phyloP scores from a whole-genome alignment of 2,797 vertebrate genomes.

The Dendrocincla fuliginosa region DNA sequence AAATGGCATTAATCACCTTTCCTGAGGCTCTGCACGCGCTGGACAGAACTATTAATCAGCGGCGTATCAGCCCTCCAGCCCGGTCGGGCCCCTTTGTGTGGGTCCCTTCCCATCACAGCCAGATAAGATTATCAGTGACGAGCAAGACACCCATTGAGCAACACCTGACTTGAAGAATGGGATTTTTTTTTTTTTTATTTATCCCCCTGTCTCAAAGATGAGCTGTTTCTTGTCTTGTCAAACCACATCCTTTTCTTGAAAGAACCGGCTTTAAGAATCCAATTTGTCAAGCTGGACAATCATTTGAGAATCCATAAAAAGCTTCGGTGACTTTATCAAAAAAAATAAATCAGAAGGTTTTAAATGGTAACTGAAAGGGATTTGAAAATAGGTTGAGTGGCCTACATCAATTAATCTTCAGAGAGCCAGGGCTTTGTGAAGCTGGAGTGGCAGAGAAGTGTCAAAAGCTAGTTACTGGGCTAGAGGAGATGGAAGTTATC shows the following conservation, averaged over 20 bases:
- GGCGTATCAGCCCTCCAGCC: conserved; percentile 79
- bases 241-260: conserved; percentile 81
- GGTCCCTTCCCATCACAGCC: conserved; percentile 81
- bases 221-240: conserved; percentile 84
- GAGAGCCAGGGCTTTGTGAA: conserved; percentile 64
- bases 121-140: conserved; percentile 91
- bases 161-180: conserved; percentile 73
- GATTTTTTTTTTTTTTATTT: conserved; percentile 76
- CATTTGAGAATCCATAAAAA: conserved; percentile 80
- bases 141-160: conserved; percentile 80
- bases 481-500: conserved; percentile 33
- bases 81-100: conserved; percentile 81
- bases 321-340: conserved; percentile 81
- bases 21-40: conserved; percentile 67
- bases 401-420: conserved; percentile 81
- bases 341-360: conserved; percentile 83
- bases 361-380: conserved; percentile 77
- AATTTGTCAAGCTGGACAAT: conserved; percentile 85
- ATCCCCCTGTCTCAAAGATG: conserved; percentile 80
- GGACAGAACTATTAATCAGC: conserved; percentile 87
- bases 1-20: conserved; percentile 85
- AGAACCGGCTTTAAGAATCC: conserved; percentile 81
- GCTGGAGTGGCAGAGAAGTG: conserved; percentile 54
- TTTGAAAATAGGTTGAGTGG: conserved; percentile 76
- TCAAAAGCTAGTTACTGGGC: conserved; percentile 43